Percentiles rank a stretch among this genome's conserved stretches.
Evolutionary conservation across 2,797 vertebrate genomes (phyloP).

Genomic region (Chromis chromis): DNA sequence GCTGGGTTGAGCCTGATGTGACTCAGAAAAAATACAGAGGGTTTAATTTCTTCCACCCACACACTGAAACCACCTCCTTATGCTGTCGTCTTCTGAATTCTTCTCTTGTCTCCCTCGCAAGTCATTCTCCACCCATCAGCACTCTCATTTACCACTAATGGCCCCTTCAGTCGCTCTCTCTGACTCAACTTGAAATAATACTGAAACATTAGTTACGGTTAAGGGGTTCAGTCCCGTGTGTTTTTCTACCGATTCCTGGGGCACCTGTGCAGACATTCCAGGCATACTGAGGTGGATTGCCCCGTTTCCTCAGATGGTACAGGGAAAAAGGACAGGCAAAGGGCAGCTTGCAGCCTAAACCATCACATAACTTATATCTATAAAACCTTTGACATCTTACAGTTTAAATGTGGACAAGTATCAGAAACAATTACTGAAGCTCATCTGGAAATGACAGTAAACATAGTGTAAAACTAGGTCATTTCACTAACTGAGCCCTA

Average conservation of each 20-base stretch:
- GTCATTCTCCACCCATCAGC: slow-evolving; percentile 53
- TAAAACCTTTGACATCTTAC: slow-evolving; percentile 11
- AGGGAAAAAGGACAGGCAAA: neutral
- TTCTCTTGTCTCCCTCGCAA: slow-evolving; percentile 29
- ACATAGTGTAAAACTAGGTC: neutral
- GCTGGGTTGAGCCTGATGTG: slow-evolving; percentile 28
- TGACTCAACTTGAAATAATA: slow-evolving; percentile 49
- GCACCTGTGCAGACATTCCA: slow-evolving; percentile 76
- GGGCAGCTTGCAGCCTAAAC: slow-evolving; percentile 10
- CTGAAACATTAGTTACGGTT: slow-evolving; percentile 54
- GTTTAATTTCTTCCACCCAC: slow-evolving; percentile 15
- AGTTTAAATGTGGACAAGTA: neutral
- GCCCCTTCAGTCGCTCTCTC: slow-evolving; percentile 30
- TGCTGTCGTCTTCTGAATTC: slow-evolving; percentile 28
- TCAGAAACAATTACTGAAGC: neutral
- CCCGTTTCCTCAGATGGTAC: slow-evolving; percentile 55
- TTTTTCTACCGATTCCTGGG: slow-evolving; percentile 50
- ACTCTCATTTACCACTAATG: slow-evolving; percentile 54
- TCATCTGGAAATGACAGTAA: neutral
- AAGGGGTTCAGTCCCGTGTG: slow-evolving; percentile 40
- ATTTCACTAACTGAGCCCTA: neutral
- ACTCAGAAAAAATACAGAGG: slow-evolving; percentile 13
- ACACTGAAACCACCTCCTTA: slow-evolving; percentile 24
- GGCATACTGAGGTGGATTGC: slow-evolving; percentile 65
- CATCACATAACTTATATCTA: slow-evolving; percentile 10